Evolutionary conservation across 2,797 vertebrate genomes (phyloP), one percentile per base, ranked within the genome.

Genomic region (Myotis pilosus): DNA sequence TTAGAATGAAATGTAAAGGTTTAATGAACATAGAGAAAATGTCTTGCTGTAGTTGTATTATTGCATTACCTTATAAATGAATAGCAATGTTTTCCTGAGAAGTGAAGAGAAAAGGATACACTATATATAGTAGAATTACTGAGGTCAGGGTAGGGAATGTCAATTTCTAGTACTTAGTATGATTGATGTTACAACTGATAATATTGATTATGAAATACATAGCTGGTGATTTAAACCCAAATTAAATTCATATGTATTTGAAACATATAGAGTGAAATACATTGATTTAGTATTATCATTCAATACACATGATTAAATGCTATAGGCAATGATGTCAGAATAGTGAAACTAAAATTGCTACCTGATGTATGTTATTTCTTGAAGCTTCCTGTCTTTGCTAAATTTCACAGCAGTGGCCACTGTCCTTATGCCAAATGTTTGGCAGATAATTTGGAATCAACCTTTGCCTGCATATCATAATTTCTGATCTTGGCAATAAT

Each of bases 401-500:
- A 92, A 68, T 71, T 44, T 47, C 79, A 62, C 28, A 23, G 1
- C 60, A 44, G 0, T 51, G 22, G 38, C 33, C 57, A 62, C 8
- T 60, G 3, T 23, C 7, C 25, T 60, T 13, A 55, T 57, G 64
- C 68, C 64, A 94, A 89, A 78, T 0, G 13, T 41, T 47, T 85
- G 62, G 25, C 16, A 47, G 41, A 30, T 89, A 86, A 83, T 82
- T 68, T 82, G 55, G n/a, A 78, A 83, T 53, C 36, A 30, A 28
- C 16, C n/a, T 88, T 95, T 66, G 5, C 44, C n/a, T 94, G 80
- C 53, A 17, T 38, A 62, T 89, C 53, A 78, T 22, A 47, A 79
- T 96, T 76, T 85, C 53, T 75, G 20, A 44, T 75, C 11, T 89
- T 82, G 91, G 95, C 41, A 74, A 87, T 12, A 92, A 84, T 17